These are phyloP conservation scores for Anabacerthia variegaticeps DNA, from an alignment of 2,797 vertebrate species.

Conservation along the genomic window DNA sequence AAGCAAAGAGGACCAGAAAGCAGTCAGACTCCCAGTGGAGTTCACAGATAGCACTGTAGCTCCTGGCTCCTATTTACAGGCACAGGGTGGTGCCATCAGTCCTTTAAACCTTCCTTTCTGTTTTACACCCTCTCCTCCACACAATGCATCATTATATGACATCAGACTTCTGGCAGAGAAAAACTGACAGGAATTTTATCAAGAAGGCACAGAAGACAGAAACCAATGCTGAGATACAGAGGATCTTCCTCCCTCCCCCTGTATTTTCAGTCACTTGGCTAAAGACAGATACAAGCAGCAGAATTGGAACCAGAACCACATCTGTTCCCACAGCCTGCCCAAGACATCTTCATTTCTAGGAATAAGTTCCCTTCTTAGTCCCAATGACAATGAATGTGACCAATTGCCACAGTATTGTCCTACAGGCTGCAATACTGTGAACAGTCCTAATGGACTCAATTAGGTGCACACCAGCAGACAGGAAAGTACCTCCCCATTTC, in stretches of 20 bases:
- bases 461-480: not conserved
- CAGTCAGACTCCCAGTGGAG: not conserved
- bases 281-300: not conserved
- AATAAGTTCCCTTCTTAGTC: not conserved
- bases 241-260: not conserved
- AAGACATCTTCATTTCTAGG: not conserved
- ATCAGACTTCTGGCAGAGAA: not conserved
- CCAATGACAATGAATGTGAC: not conserved
- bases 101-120: not conserved
- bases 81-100: not conserved
- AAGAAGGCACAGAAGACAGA: not conserved
- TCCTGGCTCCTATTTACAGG: not conserved
- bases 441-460: not conserved
- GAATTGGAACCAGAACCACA: not conserved
- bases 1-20: not conserved
- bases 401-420: not conserved
- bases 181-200: not conserved
- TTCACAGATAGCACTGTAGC: not conserved
- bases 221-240: not conserved
- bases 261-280: not conserved
- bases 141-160: not conserved
- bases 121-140: not conserved
- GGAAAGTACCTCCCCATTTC: conserved; percentile 91
- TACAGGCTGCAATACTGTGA: not conserved
- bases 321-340: not conserved